phyloP scores from a whole-genome alignment of 1,140 invertebrate species.

The Watersipora subatra region DNA sequence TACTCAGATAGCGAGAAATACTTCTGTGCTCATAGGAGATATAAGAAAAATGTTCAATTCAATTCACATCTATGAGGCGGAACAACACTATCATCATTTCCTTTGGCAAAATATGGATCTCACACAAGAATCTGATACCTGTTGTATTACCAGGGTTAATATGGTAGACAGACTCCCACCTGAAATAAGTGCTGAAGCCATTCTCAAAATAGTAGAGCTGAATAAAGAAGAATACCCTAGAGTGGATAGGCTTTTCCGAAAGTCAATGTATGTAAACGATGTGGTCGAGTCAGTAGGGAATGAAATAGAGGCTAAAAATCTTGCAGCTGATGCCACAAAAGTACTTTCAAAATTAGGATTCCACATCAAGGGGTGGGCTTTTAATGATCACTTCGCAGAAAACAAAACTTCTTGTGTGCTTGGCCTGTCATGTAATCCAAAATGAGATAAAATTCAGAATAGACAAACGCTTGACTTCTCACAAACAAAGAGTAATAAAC shows the following conservation, averaged over 20 bases:
- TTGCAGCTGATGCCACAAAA: neutral
- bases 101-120: neutral
- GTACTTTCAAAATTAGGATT: neutral
- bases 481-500: neutral
- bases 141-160: neutral
- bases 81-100: slow-evolving; percentile 5
- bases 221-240: neutral
- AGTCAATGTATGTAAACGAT: slow-evolving; percentile 6
- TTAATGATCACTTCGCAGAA: neutral
- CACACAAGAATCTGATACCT: neutral
- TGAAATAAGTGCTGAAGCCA: slow-evolving; percentile 1
- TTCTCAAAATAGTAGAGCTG: slow-evolving; percentile 2
- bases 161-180: slow-evolving; percentile 4
- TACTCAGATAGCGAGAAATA: too few species aligned
- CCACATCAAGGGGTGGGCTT: neutral
- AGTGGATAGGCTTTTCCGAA: neutral
- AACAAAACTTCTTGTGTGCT: neutral
- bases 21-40: too few species aligned
- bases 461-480: slow-evolving; percentile 1
- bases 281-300: neutral
- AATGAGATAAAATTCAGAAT: neutral
- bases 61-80: too few species aligned
- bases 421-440: neutral
- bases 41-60: too few species aligned
- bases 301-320: neutral